phyloP scores from a whole-genome alignment of 1,140 invertebrate species.

The Anoplolepis gracilipes region DNA sequence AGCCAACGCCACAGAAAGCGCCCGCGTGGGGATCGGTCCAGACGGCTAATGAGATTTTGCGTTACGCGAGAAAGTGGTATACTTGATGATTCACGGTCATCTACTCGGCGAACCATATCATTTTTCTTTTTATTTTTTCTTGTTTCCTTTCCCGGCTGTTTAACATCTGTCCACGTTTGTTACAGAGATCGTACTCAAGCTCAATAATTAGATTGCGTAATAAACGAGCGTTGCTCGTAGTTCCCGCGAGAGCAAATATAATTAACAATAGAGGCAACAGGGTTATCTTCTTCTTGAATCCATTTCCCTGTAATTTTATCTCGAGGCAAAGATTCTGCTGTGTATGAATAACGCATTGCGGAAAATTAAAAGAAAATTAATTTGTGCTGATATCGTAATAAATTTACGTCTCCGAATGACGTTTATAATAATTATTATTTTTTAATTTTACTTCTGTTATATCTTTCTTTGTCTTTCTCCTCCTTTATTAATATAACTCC shows the following conservation, averaged over 20 bases:
- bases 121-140: constrained; percentile 5
- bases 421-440: not conserved
- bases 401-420: not conserved
- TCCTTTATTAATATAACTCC: not conserved
- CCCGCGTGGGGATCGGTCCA: constrained; percentile 31
- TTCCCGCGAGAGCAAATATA: not conserved
- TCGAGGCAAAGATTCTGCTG: not conserved
- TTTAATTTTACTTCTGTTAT: not conserved
- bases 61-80: constrained; percentile 49
- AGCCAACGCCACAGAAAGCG: constrained; percentile 54
- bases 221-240: not conserved
- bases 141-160: constrained; percentile 4
- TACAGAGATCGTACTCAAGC: constrained; percentile 3
- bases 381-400: not conserved
- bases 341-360: not conserved
- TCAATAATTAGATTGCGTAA: constrained; percentile 34
- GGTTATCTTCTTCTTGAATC: not conserved
- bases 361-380: constrained; percentile 17
- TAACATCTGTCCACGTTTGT: constrained; percentile 16
- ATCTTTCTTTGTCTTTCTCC: not conserved
- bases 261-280: constrained; percentile 22
- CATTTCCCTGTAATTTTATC: not conserved
- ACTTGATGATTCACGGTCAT: constrained; percentile 45
- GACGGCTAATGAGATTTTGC: constrained; percentile 58
- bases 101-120: constrained; percentile 35